These are phyloP conservation scores for Trichoplusia ni DNA, from an alignment of 1,140 invertebrate genomes.

Conservation along the genomic window DNA sequence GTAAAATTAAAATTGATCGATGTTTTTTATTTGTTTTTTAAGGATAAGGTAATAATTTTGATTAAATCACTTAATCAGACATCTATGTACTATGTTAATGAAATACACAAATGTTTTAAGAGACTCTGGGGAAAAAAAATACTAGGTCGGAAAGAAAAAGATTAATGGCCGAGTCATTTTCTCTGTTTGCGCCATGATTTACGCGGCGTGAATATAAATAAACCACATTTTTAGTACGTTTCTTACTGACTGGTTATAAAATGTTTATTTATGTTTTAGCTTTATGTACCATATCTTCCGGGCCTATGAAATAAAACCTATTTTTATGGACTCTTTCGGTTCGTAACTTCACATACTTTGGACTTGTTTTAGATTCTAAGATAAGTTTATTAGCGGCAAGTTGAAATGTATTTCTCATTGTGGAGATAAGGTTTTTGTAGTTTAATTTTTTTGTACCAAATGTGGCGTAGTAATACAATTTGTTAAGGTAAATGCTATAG, in stretches of 20 bases:
- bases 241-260: constrained; percentile 10
- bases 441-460: no score
- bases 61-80: no score
- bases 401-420: no score
- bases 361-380: neutral
- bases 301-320: constrained; percentile 8
- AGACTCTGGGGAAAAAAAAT: neutral
- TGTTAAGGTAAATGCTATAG: no score
- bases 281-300: constrained; percentile 12
- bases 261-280: constrained; percentile 17
- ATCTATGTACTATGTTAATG: no score
- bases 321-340: constrained; percentile 6
- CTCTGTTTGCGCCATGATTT: constrained; percentile 6
- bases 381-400: neutral
- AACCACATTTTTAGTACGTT: constrained; percentile 12
- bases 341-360: neutral
- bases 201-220: constrained; percentile 19
- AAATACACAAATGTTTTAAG: no score
- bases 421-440: no score
- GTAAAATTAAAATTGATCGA: no score
- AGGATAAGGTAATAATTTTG: no score
- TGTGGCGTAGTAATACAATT: no score
- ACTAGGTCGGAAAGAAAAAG: neutral
- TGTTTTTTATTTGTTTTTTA: no score
- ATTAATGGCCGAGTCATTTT: constrained; percentile 8